phyloP scores from a whole-genome alignment of 2,797 vertebrate genomes.

The Xenops minutus region DNA sequence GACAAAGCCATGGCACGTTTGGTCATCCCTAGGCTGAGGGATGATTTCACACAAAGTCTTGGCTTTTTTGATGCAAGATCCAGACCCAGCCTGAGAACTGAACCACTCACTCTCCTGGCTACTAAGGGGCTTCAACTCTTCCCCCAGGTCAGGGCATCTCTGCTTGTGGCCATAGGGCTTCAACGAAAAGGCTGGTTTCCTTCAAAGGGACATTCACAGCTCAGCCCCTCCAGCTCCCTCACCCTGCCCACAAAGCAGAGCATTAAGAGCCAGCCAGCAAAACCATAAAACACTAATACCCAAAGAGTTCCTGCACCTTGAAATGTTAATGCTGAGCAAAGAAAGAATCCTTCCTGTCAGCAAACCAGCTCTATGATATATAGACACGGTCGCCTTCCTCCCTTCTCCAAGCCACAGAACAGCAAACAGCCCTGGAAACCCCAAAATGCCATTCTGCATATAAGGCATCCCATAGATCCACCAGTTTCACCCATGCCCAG shows the following conservation, averaged over 20 bases:
- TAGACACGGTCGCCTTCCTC: background rate
- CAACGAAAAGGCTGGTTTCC: background rate
- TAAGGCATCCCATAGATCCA: constrained; percentile 1
- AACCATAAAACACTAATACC: constrained; percentile 44
- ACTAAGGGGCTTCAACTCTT: background rate
- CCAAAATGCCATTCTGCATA: background rate
- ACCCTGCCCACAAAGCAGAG: background rate
- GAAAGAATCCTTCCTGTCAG: constrained; percentile 15
- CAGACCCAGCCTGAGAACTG: rapidly evolving
- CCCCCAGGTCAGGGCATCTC: background rate
- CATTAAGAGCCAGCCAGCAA: constrained; percentile 34
- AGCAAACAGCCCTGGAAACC: background rate
- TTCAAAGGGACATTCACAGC: background rate
- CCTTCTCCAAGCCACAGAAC: background rate
- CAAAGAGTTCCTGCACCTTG: constrained; percentile 53
- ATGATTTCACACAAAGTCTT: background rate
- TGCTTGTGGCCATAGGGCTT: rapidly evolving
- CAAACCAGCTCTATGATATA: background rate
- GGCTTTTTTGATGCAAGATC: background rate
- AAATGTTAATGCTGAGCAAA: constrained; percentile 38
- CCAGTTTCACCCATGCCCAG: background rate
- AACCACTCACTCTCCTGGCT: rapidly evolving
- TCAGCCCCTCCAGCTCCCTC: background rate
- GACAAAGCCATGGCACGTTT: rapidly evolving
- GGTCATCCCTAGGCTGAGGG: rapidly evolving